Conservation (phyloP, 1,140 invertebrate species). For the Drosophila willistoni region DNA sequence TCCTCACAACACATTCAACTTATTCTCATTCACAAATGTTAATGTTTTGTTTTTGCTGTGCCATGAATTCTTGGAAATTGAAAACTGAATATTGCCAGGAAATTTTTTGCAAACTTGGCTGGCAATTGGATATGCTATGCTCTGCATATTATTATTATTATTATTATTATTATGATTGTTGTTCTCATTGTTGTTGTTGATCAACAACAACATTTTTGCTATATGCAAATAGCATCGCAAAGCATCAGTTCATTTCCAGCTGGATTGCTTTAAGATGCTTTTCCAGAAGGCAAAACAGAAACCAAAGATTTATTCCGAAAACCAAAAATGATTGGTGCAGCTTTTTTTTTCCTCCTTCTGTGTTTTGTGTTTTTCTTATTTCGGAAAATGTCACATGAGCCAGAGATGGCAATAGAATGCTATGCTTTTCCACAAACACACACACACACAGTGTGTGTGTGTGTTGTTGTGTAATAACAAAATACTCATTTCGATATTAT, state of each 20-base stretch:
- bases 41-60: slow-evolving; percentile 20
- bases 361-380: background rate
- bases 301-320: background rate
- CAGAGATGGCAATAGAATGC: background rate
- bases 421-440: background rate
- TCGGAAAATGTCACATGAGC: slow-evolving; percentile 6
- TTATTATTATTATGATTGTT: slow-evolving; percentile 16
- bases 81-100: slow-evolving; percentile 35
- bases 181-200: background rate
- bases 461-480: no score
- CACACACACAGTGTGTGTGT: no score
- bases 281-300: slow-evolving; percentile 18
- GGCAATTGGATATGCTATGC: slow-evolving; percentile 66
- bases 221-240: slow-evolving; percentile 30
- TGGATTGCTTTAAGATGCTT: slow-evolving; percentile 31
- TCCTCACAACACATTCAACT: slow-evolving; percentile 12
- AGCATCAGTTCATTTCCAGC: slow-evolving; percentile 72
- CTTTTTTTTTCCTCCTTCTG: slow-evolving; percentile 12
- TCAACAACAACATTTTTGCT: slow-evolving; percentile 27
- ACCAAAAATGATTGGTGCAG: slow-evolving; percentile 20
- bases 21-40: slow-evolving; percentile 57
- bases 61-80: slow-evolving; percentile 55
- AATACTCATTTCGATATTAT: background rate
- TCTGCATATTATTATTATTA: slow-evolving; percentile 22
- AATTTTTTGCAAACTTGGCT: slow-evolving; percentile 61